These are phyloP conservation scores for Porites lutea DNA, from an alignment of 64 coral and sea anemone genomes.

Conservation along the genomic window DNA sequence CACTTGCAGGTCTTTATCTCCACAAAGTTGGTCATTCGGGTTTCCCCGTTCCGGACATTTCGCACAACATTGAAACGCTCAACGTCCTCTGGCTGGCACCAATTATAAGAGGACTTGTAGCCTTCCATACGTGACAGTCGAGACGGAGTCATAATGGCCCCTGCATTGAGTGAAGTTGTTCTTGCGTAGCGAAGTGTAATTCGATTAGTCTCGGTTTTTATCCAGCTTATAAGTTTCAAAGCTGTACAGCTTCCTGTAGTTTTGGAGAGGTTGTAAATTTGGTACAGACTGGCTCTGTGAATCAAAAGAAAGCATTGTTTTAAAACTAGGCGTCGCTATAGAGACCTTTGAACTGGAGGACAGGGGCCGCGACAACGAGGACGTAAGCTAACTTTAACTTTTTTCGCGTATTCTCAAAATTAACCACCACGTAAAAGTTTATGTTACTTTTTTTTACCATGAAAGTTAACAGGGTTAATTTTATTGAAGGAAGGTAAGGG, in stretches of 20 bases:
- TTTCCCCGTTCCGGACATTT: background rate
- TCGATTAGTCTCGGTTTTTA: background rate
- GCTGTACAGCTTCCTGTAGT: background rate
- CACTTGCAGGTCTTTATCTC: conserved; percentile 12
- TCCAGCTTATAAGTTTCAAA: background rate
- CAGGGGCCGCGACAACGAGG: too few species aligned
- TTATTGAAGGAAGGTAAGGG: too few species aligned
- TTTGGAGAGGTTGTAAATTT: background rate
- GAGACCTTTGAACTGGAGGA: too few species aligned
- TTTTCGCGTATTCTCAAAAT: too few species aligned
- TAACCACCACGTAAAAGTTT: too few species aligned
- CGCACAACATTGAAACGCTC: background rate
- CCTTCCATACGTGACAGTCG: conserved; percentile 6
- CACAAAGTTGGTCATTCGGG: background rate
- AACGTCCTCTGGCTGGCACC: background rate
- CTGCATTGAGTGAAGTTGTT: background rate
- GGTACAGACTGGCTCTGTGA: background rate
- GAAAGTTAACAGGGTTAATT: too few species aligned
- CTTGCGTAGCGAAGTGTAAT: background rate
- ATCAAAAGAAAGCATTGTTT: background rate
- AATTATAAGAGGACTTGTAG: background rate
- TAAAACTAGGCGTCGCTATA: background rate
- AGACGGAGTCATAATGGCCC: background rate
- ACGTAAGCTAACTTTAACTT: too few species aligned
- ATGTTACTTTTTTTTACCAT: too few species aligned